phyloP scores from a whole-genome alignment of 2,113 vertebrate species.

The Rhynchomys soricoides region DNA sequence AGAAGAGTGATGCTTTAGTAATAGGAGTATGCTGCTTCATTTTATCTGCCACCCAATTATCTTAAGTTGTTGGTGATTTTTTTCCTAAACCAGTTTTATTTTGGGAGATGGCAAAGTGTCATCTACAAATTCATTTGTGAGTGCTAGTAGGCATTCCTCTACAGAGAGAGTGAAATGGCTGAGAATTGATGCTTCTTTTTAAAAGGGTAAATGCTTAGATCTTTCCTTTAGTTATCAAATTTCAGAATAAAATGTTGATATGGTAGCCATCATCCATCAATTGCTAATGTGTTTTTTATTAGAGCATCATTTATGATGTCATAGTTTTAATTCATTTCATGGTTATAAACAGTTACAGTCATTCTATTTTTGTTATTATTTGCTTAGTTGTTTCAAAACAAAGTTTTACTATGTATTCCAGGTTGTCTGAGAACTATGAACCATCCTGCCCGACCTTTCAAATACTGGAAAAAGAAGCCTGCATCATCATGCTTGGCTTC shows the following conservation, averaged over 20 bases:
- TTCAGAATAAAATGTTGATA: conserved; percentile 8
- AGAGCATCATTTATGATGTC: neutral
- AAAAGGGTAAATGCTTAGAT: neutral
- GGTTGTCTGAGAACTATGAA: neutral
- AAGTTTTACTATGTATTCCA: neutral
- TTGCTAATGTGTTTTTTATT: neutral
- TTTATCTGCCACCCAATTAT: neutral
- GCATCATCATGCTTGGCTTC: neutral
- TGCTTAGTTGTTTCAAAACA: neutral
- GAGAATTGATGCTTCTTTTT: neutral
- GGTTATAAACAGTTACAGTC: neutral
- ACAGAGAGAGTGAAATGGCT: conserved; percentile 15
- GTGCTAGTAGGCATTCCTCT: neutral
- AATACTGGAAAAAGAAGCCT: neutral
- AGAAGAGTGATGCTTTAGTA: neutral
- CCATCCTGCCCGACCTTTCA: neutral
- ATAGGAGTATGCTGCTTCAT: neutral
- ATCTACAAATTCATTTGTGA: conserved; percentile 4
- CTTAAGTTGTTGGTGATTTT: neutral
- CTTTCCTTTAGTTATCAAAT: neutral
- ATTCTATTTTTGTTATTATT: neutral
- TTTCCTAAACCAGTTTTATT: neutral
- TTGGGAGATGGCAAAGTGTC: neutral
- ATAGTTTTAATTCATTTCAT: neutral
- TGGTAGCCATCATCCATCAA: neutral